A percentile compares a stretch with the other conserved stretches of the same genome.
These are phyloP conservation scores for Craseonycteris thonglongyai DNA, from an alignment of 2,113 vertebrate genomes.

Conservation along the genomic window DNA sequence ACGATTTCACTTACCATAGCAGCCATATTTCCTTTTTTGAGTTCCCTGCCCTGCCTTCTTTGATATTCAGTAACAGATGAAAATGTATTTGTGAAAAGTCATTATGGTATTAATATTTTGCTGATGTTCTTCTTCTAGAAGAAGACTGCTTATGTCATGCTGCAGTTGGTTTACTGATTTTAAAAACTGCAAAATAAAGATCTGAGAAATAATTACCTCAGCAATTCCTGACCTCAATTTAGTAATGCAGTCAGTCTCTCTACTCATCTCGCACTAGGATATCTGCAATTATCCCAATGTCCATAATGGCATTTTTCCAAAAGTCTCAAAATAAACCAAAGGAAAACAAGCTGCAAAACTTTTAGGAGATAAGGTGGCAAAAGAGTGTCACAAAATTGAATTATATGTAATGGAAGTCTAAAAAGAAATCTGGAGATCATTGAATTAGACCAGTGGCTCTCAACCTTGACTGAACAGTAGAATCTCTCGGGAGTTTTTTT, in stretches of 20 bases:
- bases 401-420: neutral
- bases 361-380: neutral
- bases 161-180: constrained; percentile 30
- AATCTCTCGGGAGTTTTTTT: neutral
- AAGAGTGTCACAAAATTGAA: constrained; percentile 9
- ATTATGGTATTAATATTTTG: neutral
- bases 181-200: constrained; percentile 30
- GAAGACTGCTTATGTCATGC: constrained; percentile 40
- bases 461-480: neutral
- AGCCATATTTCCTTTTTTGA: neutral
- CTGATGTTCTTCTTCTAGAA: constrained; percentile 5
- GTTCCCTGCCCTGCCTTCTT: neutral
- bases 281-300: constrained; percentile 40
- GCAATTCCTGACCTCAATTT: constrained; percentile 27
- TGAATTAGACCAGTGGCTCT: neutral
- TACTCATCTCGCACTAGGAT: neutral
- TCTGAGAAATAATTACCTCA: constrained; percentile 51
- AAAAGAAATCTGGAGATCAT: neutral
- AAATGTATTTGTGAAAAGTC: constrained; percentile 1
- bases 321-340: constrained; percentile 21
- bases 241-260: constrained; percentile 35
- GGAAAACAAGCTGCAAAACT: neutral
- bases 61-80: neutral
- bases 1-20: neutral
- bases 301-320: constrained; percentile 6